A percentile compares a stretch with the other conserved stretches of the same genome.
These are phyloP conservation scores for Rallus limicola DNA, from an alignment of 2,113 vertebrate species.

Conservation along the genomic window DNA sequence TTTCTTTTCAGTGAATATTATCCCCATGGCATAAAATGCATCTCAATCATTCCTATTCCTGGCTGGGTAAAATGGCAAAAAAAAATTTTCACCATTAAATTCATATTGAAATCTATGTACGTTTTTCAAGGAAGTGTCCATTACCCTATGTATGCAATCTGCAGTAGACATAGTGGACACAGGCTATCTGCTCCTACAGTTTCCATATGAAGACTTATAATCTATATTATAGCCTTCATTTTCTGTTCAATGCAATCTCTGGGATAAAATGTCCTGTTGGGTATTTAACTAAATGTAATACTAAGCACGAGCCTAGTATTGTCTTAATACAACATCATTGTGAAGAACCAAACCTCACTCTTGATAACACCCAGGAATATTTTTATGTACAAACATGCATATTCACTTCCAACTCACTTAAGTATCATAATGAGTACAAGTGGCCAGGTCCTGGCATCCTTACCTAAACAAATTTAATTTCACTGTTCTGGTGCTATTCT, in stretches of 20 bases:
- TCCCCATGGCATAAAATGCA: background rate
- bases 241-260: background rate
- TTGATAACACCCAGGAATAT: background rate
- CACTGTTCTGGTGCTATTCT: background rate
- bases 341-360: background rate
- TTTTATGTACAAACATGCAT: background rate
- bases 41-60: background rate
- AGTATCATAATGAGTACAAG: background rate
- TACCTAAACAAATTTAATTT: background rate
- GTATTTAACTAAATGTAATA: background rate
- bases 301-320: background rate
- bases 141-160: background rate
- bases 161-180: background rate
- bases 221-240: background rate
- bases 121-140: background rate
- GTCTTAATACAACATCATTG: background rate
- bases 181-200: background rate
- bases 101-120: background rate
- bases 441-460: background rate
- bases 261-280: background rate
- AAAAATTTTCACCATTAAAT: background rate
- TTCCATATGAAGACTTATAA: background rate
- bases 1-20: constrained; percentile 53
- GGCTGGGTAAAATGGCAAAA: background rate
- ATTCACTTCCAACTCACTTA: background rate